Conservation (phyloP, 1,140 invertebrate genomes). For the Chironomus tepperi region DNA sequence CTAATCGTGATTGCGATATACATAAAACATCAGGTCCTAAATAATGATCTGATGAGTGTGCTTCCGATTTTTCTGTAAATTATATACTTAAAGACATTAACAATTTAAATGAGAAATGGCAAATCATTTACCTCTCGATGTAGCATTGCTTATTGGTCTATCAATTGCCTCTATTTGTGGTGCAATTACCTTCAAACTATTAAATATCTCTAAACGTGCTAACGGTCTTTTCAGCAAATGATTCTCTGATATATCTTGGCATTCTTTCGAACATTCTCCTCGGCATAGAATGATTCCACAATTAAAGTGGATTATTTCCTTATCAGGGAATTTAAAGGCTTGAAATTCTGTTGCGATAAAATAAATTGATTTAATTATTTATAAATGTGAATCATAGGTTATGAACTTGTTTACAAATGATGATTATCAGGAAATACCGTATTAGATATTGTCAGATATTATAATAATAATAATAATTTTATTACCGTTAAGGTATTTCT, state of each 20-base stretch:
- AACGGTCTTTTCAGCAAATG: conserved; percentile 35
- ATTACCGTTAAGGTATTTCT: too few species aligned
- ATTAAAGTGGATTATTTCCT: conserved; percentile 59
- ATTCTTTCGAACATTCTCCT: conserved; percentile 52
- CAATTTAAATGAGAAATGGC: not conserved
- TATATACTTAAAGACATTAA: not conserved
- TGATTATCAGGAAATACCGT: too few species aligned
- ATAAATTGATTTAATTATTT: not conserved
- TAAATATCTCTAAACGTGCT: conserved; percentile 62
- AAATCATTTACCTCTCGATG: conserved; percentile 1
- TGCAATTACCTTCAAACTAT: conserved; percentile 65
- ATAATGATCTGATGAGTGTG: not conserved
- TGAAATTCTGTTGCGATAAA: conserved; percentile 51
- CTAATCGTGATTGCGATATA: conserved; percentile 60
- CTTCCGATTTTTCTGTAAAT: not conserved
- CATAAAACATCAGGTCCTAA: conserved; percentile 45
- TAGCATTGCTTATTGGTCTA: conserved; percentile 28
- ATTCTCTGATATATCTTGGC: conserved; percentile 27
- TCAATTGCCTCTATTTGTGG: conserved; percentile 60
- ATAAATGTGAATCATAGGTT: too few species aligned
- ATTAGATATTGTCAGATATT: too few species aligned
- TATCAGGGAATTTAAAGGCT: conserved; percentile 70
- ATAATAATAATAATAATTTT: too few species aligned
- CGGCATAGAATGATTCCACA: conserved; percentile 58
- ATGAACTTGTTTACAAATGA: too few species aligned